Base-by-base conservation (phyloP, 2,888 invertebrate genomes). In the Odontothrips loti region DNA sequence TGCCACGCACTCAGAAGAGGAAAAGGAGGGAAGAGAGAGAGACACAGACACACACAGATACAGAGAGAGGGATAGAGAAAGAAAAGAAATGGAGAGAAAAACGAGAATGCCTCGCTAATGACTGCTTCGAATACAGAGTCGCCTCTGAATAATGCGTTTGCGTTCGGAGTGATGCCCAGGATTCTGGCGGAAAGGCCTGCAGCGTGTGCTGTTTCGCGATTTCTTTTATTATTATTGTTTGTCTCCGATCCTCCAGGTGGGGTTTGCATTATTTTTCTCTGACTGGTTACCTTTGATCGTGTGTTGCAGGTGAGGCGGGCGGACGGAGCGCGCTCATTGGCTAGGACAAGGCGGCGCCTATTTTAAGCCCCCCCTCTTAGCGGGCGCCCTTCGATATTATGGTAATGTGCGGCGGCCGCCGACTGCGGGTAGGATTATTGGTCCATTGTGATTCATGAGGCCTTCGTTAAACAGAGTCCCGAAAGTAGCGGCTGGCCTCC, bases 391-490 rank as follows among this genome's bases (percentile, higher is more conserved):
- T 43, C 34, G 58, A 58, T 58, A 58, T 58, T 58, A 58, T 58
- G 58, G 15, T 58, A 58, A 58, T 58, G n/a, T 58, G 15, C 58
- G 58, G 15, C 51, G 51, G 15, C 17, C 51, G 58, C 15, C 11
- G 58, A 17, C 17, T 11, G 58, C 17, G 17, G 58, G 58, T 6
- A n/a, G 58, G 58, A 58, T 20, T 58, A 58, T 58, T 58, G 58
- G 58, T 58, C 58, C 58, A 58, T 58, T 58, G 58, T 20, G 58
- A 58, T 58, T 58, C 58, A 58, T 58, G 58, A 58, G 58, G 20
- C 20, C 20, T 15, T 58, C 58, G 58, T 58, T 58, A 58, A 58
- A 17, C 6, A 17, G 17, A 58, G 17, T 58, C 58, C 58, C n/a
- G 17, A 17, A 6, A 20, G 58, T 58, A 15, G 58, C 58, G 51